Percentiles rank a stretch among this genome's conserved stretches.
phyloP scores from a whole-genome alignment of 2,797 vertebrate species.

The Rhynchotus rufescens region DNA sequence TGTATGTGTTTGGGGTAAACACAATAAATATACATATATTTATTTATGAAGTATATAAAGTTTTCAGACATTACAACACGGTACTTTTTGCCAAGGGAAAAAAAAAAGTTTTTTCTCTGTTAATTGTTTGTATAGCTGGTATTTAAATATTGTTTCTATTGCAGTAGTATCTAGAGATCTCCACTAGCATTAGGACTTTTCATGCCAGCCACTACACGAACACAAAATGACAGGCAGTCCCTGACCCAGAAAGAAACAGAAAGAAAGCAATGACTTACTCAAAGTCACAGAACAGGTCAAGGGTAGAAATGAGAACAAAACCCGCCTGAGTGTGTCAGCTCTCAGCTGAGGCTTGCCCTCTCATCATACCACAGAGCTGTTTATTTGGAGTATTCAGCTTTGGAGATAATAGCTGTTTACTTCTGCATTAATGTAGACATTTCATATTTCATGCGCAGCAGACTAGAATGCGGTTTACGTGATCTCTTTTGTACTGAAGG shows the following conservation, averaged over 20 bases:
- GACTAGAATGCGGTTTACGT: not conserved
- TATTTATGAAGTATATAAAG: not conserved
- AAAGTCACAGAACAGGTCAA: not conserved
- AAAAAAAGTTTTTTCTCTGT: not conserved
- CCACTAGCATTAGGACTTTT: not conserved
- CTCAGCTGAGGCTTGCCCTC: not conserved
- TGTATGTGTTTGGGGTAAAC: not conserved
- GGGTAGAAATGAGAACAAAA: slow-evolving; percentile 33
- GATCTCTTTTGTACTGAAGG: not conserved
- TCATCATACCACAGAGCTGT: not conserved
- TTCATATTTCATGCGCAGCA: not conserved
- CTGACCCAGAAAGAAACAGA: slow-evolving; percentile 16
- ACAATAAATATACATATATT: not conserved
- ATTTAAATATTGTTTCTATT: not conserved
- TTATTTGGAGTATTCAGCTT: not conserved
- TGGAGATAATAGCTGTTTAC: not conserved
- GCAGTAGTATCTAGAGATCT: not conserved
- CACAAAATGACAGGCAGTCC: not conserved
- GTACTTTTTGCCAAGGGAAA: not conserved
- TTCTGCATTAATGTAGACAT: not conserved
- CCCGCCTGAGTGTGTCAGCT: not conserved
- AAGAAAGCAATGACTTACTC: not conserved
- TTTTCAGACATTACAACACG: not conserved
- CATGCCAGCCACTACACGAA: not conserved
- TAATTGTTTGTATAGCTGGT: not conserved